These are phyloP conservation scores for Chroicocephalus ridibundus DNA, from an alignment of 2,113 vertebrate species.

Conservation along the genomic window DNA sequence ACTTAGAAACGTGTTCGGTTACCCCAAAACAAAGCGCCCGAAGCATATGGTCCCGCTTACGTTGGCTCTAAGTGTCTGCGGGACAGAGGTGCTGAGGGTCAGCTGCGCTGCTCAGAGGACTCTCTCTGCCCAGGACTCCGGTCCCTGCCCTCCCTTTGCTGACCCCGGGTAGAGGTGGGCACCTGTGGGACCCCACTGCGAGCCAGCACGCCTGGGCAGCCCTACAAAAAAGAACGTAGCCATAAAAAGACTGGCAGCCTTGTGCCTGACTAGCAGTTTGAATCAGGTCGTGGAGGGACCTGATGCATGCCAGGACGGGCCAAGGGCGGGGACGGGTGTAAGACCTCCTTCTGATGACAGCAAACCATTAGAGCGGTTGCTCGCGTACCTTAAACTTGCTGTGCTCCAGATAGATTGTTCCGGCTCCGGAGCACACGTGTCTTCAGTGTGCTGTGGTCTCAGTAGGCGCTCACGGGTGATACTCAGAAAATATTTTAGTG, in stretches of 20 bases:
- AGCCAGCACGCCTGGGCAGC: not conserved
- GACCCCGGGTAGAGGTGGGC: not conserved
- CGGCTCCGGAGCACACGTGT: not conserved
- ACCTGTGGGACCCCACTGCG: rapidly evolving
- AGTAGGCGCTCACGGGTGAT: not conserved
- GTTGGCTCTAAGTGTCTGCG: too few species aligned
- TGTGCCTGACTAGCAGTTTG: not conserved
- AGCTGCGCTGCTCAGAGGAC: not conserved
- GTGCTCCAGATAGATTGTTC: rapidly evolving
- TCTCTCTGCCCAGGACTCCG: not conserved
- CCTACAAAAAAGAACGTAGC: rapidly evolving
- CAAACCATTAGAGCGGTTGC: not conserved
- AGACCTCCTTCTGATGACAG: not conserved
- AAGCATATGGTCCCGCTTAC: rapidly evolving
- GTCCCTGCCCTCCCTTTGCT: not conserved
- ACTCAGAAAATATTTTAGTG: not conserved
- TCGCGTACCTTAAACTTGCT: not conserved
- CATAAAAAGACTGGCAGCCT: too few species aligned
- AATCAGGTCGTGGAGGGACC: not conserved
- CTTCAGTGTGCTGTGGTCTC: not conserved
- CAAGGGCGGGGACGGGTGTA: not conserved
- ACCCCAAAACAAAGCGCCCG: not conserved
- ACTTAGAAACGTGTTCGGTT: not conserved
- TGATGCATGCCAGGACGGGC: not conserved
- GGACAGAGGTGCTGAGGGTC: not conserved